Evolutionary conservation across 2,797 vertebrate species (phyloP), one percentile per base, ranked within the genome.

Genomic region (Centroberyx gerrardi): DNA sequence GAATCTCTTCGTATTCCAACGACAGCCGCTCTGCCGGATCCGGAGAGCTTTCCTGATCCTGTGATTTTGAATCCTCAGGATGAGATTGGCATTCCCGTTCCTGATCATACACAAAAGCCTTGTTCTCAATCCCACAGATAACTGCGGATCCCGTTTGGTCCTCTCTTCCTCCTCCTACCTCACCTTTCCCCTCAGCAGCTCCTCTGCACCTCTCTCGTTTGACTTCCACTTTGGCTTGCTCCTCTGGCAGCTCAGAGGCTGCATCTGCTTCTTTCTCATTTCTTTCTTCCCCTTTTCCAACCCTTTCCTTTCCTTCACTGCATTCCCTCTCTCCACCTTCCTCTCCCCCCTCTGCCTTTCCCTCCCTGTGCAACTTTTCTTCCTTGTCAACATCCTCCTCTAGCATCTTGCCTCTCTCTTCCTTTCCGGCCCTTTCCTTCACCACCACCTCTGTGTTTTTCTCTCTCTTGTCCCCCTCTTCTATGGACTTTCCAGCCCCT

Each of bases 71-170:
- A 52, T 72, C 86, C 46, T 83, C 82, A 70, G 87, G 83, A 52
- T 68, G 81, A 75, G 76, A 86, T 80, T 88, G 92, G 46, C 82
- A 27, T 5, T 96, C 94, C 38, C 80, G 55, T 56, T 93, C 92
- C 78, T 88, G 88, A 49, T 96, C 94, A 68, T 92, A 90, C 75
- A 94, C 91, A 86, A 96, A 96, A 64, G 95, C 95, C 63, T 90
- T 81, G 78, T 97, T 97, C 87, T 96, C 96, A 80, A 96, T 96
- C 72, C 95, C 96, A 80, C 86, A 90, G 84, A 92, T 65, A 28
- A 63, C 78, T 18, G 68, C 60, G 62, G 80, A 72, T 33, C 36
- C 89, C 22, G 86, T 80, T 76, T 88, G 89, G 46, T 93, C 92
- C 55, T 88, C 90, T 29, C 88, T 73, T 8, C 74, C 70, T 38